Evolutionary conservation across 30 jellyfish, hydroid and myxozoan species (phyloP), one percentile per base, ranked within the genome.

Genomic region (Turritopsis dohrnii): DNA sequence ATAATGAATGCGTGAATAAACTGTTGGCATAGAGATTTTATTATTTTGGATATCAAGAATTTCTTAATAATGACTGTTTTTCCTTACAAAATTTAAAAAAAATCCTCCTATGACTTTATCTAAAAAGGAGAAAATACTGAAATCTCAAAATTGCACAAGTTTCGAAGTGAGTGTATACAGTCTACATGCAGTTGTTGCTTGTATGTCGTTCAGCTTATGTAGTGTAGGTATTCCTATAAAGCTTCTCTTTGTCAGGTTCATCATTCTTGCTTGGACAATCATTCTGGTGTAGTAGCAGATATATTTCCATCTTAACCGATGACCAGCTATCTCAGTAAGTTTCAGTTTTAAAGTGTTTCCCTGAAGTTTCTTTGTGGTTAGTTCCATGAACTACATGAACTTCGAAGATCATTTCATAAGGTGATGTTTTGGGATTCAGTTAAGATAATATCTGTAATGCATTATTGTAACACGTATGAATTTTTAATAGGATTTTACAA

Each of bases 261-360:
- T 89, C 95, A 5, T 92, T 92, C 84, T 82, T 92, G 25, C 53
- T 79, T 83, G 98, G 98, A 4, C 98, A 92, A 79, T 91, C 98
- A 3, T 80, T 92, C 52, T 92, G 98, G 98, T 84, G 95, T 76
- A 82, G 94, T 79, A 88, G 96, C 75, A 84, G 95, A 88, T 92
- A 80, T 77, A 95, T 82, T 79, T 29, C 88, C 29, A 83, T 88
- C 18, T 87, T 92, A 24, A 71, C 93, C 28, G 74, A 85, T n/a
- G 89, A 87, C 25, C 82, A 80, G 20, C 28, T 91, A 52, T 66
- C 79, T n/a, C 54, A 83, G 97, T 91, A 74, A 83, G 97, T 90
- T 65, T 52, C 5, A 24, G 9, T 52, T 16, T 87, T 41, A 71
- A 72, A 28, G 80, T 82, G 76, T 87, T 30, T 18, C 3, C 0